phyloP scores from a whole-genome alignment of 2,113 vertebrate genomes.

The Numenius arquata region DNA sequence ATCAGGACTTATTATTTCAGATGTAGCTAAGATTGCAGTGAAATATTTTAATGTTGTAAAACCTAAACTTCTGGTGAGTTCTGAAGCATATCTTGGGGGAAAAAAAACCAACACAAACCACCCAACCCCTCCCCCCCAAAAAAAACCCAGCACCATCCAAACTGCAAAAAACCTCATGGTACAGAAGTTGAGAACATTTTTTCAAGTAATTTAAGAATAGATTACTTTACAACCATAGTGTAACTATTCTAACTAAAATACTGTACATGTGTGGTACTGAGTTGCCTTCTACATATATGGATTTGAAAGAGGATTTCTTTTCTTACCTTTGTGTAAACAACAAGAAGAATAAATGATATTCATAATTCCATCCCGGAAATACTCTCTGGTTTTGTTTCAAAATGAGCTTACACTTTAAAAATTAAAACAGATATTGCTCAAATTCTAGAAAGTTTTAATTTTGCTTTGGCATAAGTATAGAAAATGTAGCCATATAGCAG shows the following conservation, averaged over 20 bases:
- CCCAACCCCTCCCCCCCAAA: fast-evolving
- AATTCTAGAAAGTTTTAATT: background rate
- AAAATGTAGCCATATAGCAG: background rate
- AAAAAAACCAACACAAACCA: background rate
- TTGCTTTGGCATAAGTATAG: background rate
- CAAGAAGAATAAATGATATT: background rate
- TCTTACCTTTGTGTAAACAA: background rate
- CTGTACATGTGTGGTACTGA: background rate
- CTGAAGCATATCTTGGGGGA: background rate
- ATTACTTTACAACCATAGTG: background rate
- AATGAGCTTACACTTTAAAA: background rate
- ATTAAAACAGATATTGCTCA: background rate
- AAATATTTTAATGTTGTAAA: background rate
- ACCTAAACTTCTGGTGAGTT: background rate
- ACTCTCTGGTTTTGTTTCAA: background rate
- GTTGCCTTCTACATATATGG: background rate
- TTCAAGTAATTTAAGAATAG: background rate
- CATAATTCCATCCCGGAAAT: background rate
- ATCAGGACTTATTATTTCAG: background rate
- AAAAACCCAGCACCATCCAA: background rate
- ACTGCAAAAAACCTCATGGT: fast-evolving
- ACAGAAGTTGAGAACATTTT: background rate
- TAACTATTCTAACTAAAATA: background rate
- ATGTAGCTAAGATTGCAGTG: background rate
- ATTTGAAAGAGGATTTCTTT: background rate